phyloP scores from a whole-genome alignment of 2,113 vertebrate genomes.

The Arvicanthis niloticus region DNA sequence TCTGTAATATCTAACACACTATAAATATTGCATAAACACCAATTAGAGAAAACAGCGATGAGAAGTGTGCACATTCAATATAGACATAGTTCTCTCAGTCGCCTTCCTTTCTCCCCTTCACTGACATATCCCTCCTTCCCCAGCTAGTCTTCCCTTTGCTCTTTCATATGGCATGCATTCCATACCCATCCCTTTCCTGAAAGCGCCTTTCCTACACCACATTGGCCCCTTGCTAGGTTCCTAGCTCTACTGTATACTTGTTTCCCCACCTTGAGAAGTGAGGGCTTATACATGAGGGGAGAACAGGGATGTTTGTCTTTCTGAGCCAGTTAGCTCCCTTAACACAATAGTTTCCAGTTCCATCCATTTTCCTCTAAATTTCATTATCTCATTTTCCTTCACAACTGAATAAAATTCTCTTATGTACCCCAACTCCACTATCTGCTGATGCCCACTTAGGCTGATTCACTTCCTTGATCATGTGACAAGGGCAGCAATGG shows the following conservation, averaged over 20 bases:
- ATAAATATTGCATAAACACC: background rate
- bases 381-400: background rate
- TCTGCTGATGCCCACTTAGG: too few species aligned
- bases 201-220: background rate
- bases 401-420: background rate
- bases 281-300: background rate
- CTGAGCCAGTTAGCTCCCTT: background rate
- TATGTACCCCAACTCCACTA: background rate
- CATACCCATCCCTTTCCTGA: too few species aligned
- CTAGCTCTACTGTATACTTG: background rate
- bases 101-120: accelerated
- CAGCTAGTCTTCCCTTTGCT: background rate
- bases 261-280: background rate
- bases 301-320: background rate
- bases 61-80: background rate
- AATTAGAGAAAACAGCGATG: background rate
- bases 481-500: too few species aligned
- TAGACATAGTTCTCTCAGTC: too few species aligned
- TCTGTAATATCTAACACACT: background rate
- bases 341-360: background rate
- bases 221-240: too few species aligned
- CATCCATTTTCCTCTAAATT: background rate
- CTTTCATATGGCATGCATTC: background rate
- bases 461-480: background rate
- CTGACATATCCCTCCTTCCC: too few species aligned